Evolutionary conservation across 2,888 invertebrate genomes (phyloP), one percentile per base, ranked within the genome.

Genomic region (Seladonia tumulorum): DNA sequence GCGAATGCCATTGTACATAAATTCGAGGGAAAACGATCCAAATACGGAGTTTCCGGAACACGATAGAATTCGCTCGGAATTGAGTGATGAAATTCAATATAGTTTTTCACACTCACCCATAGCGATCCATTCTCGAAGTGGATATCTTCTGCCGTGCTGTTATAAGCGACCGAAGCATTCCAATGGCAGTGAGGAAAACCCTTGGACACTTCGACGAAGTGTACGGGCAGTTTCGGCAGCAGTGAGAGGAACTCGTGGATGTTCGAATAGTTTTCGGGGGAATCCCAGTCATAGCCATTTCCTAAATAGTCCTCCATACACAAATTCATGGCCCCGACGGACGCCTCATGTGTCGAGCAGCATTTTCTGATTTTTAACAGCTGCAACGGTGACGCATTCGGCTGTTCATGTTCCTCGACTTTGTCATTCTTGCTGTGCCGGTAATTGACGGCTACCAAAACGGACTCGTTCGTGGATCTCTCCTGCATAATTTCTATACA

Each of bases 401-500:
- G 22, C 39, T 42, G 2, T 8, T 7, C 4, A 22, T 49, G 2
- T 22, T 68, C 57, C 35, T 57, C 74, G 29, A 22, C n/a, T 66
- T 73, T 87, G 10, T 76, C 76, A 53, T 22, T 10, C 53, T 76
- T 25, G 45, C 75, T 81, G 35, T 87, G 86, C n/a, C 45, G 85
- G 74, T 93, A 93, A 25, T 87, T 72, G 57, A 91, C 90, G 53
- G 91, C 35, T 5, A 91, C 82, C 12, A 89, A 88, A 10, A 76
- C 66, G 16, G 71, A 82, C 22, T 77, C 22, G 0, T 35, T 60
- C 7, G 71, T 70, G 5, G 7, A 22, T n/a, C 75, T 47, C 5
- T 88, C 84, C 78, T 88, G 70, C 39, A 92, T 82, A 35, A 92
- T 68, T 29, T 93, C 93, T 22, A 92, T 39, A 42, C 93, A 93